Evolutionary conservation across 2,797 vertebrate genomes (phyloP), one percentile per base, ranked within the genome.

Genomic region (Catostomus latipinnis): DNA sequence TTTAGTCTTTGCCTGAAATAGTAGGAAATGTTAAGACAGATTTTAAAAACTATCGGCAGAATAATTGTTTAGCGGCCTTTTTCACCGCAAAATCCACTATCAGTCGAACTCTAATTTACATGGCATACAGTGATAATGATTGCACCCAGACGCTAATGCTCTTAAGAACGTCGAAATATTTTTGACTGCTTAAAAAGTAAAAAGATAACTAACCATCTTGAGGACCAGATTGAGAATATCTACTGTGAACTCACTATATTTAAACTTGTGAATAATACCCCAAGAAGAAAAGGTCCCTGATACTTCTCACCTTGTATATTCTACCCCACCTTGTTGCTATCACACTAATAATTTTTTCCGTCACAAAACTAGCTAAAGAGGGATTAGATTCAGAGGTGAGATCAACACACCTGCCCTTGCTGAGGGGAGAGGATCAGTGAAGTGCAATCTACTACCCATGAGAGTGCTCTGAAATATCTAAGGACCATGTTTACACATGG

Each of bases 341-440:
- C 22, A 43, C 62, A 65, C 62, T 46, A n/a, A 65, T 65, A 43
- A 43, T 43, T 46, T 0, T 4, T 4, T 45, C 12, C 12, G 13
- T 8, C 70, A 71, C 45, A 18, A 71, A 71, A 71, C 34, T 65
- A 68, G 63, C 48, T 71, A 62, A 79, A 72, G 66, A 82, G 53
- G 60, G 66, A 83, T 77, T 82, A 78, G 71, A 76, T 18, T 11
- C 45, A 76, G 62, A 57, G 14, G 45, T 18, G 78, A 68, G 70
- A 82, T 73, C 71, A 76, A 49, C 76, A 67, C 78, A 60, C 61
- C 9, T 62, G 22, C 60, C 65, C 5, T 12, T 48, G 13, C 52
- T 52, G 63, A 60, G 57, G 52, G 65, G 81, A 18, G 71, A 58
- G 68, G 45, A 77, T 71, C 69, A 68, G 78, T 52, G 45, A 52